Conservation (phyloP, 2,797 vertebrate genomes). For the Pipistrellus nathusii region DNA sequence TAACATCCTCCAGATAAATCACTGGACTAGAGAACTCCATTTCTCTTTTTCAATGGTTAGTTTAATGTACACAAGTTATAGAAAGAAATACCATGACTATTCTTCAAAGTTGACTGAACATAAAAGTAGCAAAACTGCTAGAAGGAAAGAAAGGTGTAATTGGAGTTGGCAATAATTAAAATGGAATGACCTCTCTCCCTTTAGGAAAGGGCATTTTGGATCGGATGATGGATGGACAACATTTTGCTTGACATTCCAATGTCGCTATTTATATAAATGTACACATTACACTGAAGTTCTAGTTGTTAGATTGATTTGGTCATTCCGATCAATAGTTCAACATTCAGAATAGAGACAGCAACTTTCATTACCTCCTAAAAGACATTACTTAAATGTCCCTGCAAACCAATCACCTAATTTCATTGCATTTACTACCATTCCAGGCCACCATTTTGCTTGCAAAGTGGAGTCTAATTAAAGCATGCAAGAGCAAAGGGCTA, state of each 20-base stretch:
- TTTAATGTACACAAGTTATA: neutral
- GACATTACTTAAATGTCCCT: neutral
- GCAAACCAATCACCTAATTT: neutral
- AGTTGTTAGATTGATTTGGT: neutral
- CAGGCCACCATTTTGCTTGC: neutral
- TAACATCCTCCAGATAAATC: neutral
- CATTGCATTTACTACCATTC: neutral
- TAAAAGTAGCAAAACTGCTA: neutral
- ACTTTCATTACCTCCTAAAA: neutral
- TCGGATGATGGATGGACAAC: neutral
- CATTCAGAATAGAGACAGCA: neutral
- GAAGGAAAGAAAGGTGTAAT: neutral
- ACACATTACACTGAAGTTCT: neutral
- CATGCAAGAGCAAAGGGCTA: neutral
- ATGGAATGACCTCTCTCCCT: neutral
- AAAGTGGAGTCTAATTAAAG: neutral
- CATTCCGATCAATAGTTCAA: neutral
- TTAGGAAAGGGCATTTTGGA: constrained; percentile 10
- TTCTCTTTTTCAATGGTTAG: neutral
- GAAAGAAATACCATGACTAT: neutral
- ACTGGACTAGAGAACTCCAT: neutral
- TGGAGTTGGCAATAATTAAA: constrained; percentile 31
- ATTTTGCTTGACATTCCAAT: constrained; percentile 6
- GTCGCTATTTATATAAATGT: neutral
- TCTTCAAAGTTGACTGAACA: constrained; percentile 9